Base-by-base conservation (phyloP, 2,888 invertebrate species). In the Epistrophe grossulariae region DNA sequence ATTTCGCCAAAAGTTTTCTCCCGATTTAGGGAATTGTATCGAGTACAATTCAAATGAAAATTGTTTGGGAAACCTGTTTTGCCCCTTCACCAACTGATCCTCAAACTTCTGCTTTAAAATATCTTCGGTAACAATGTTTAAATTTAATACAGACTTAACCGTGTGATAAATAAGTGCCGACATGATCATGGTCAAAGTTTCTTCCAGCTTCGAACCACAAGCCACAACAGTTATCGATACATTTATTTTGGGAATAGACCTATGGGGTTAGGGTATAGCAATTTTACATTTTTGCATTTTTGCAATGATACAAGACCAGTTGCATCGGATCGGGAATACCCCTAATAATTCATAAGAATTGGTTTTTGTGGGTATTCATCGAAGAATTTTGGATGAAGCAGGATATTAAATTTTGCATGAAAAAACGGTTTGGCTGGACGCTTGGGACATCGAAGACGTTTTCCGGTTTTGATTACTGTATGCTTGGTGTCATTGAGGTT, bases 111-210 rank as follows among this genome's bases (percentile, higher is more conserved):
- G 93, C 88, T 95, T 95, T 38, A 97, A 93, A 50, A 94, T 93
- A 66, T 96, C 94, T 90, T 98, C 98, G 8, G 97, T 94, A 89
- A 98, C 95, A 81, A 98, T 94, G 79, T 98, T 94, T 91, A 98
- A 96, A 89, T 95, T 94, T 7, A 98, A 91, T 38, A 94, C 94
- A 78, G 94, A 93, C 90, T 93, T 95, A 15, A 94, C 84, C 79
- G 94, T 94, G 79, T 91, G 92, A 89, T 98, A 97, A 71, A 98
- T 93, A 59, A 98, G 92, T 0, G 97, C 97, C 4, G 98, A 98
- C 92, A 99, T 99, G 0, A 99, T 94, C 94, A 98, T 96, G 55
- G 96, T 96, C 35, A 98, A 91, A 2, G 98, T 97, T 93, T 99
- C 98, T 88, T 96, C 95, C 28, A 96, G 93, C 88, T 98, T 94